Evolutionary conservation across 2,888 invertebrate genomes (phyloP).

Genomic region (Chloromyia formosa): DNA sequence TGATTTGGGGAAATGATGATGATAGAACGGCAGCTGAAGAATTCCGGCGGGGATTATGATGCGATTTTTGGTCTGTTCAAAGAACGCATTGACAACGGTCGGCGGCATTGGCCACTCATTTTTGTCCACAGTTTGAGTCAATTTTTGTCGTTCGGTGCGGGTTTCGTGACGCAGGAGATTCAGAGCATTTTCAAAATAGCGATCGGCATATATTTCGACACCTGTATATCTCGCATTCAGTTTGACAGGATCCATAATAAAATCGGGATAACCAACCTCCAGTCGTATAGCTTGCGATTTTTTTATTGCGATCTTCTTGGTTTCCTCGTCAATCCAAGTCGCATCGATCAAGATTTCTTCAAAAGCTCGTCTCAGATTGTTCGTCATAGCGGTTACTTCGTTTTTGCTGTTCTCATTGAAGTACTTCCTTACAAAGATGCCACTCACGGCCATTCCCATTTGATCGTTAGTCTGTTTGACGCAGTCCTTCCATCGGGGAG

Average conservation of each 20-base stretch:
- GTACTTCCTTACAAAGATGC: conserved; percentile 72
- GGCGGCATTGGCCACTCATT: conserved; percentile 87
- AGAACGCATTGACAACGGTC: conserved; percentile 89
- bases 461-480: conserved; percentile 86
- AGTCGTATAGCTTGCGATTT: conserved; percentile 92
- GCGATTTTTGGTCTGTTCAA: conserved; percentile 90
- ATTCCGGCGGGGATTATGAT: conserved; percentile 95
- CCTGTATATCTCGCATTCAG: conserved; percentile 84
- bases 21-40: conserved; percentile 89
- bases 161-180: conserved; percentile 57
- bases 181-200: conserved; percentile 84
- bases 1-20: conserved; percentile 77
- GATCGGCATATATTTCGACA: conserved; percentile 71
- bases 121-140: conserved; percentile 71
- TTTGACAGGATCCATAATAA: conserved; percentile 78
- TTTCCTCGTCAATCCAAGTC: conserved; percentile 93
- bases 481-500: conserved; percentile 89
- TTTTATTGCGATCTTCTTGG: conserved; percentile 79
- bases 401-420: conserved; percentile 68
- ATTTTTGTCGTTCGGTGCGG: conserved; percentile 63
- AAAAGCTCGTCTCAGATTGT: conserved; percentile 84
- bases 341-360: conserved; percentile 81
- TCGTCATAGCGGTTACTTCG: conserved; percentile 85
- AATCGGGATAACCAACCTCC: conserved; percentile 94
- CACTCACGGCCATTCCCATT: conserved; percentile 75